Base-by-base conservation (phyloP, 1,140 invertebrate species). In the Drosophila dunni region DNA sequence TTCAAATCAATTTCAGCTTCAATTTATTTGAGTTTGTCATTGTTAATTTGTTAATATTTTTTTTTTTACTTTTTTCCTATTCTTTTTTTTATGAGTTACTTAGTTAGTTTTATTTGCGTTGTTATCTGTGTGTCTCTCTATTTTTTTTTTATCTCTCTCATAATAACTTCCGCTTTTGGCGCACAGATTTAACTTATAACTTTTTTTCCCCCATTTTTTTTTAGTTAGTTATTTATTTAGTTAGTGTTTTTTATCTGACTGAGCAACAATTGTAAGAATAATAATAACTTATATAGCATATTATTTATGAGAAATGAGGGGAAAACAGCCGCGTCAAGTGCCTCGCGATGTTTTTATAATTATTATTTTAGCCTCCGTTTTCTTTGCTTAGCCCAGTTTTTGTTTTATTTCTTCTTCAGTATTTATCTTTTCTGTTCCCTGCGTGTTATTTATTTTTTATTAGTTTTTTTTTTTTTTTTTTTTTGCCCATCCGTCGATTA, bases 141-240 rank as follows among this genome's bases (percentile, higher is more conserved):
- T 36, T 50, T 9, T 54, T 38, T 65, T 48, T 50, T 48, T 17
- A 7, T 84, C 77, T 86, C 83, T 82, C 61, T 60, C 67, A 79
- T 81, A 85, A 88, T 79, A 79, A 78, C 83, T 86, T 86, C 83
- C 79, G 79, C 79, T 82, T 86, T 63, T 58, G 62, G 33, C 46
- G 53, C 10, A 62, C 50, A 69, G 38, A 44, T 42, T 62, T 44
- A 58, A 42, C 24, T 34, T 44, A 51, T 40, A 15, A 29, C n/a
- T 61, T 34, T 24, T 2, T 69, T 10, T 15, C 36, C 34, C 4
- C 36, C 34, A 2, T 24, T 20, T 45, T 17, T 45, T 15, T 45
- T 44, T 60, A 24, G 45, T 20, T 38, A 40, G 13, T 61, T 24
- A 45, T 33, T 61, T 34, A 48, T 10, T 42, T 67, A 48, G 38